Percentiles rank a stretch among this genome's conserved stretches.
Evolutionary conservation across 53 echinoderm and acorn worm genomes (phyloP).

Genomic region (Holothuria leucospilota): DNA sequence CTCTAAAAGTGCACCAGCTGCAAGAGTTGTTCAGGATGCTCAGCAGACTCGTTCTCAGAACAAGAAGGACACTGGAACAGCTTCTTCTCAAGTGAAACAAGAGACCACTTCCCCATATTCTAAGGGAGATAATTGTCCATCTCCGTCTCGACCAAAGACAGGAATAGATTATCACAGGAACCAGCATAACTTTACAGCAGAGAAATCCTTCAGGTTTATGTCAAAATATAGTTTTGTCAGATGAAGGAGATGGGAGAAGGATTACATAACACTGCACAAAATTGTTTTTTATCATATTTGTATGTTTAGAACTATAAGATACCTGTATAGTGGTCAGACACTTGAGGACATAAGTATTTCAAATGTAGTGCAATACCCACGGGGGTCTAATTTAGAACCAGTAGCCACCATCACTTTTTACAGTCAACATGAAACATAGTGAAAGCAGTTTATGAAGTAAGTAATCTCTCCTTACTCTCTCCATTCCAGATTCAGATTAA

Average conservation of each 20-base stretch:
- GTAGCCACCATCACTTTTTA: too few species aligned
- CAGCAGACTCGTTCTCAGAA: too few species aligned
- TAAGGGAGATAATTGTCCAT: background rate
- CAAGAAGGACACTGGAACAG: background rate
- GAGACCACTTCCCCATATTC: conserved; percentile 65
- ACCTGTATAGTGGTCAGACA: too few species aligned
- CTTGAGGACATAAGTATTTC: too few species aligned
- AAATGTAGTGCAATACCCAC: too few species aligned
- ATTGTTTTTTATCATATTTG: too few species aligned
- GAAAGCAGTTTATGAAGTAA: background rate
- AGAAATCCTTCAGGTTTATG: conserved; percentile 65
- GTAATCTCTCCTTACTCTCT: background rate
- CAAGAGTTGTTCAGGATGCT: background rate
- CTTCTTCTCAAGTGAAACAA: conserved; percentile 42
- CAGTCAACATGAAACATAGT: background rate
- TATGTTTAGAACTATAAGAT: too few species aligned
- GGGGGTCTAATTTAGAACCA: too few species aligned
- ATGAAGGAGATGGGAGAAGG: too few species aligned
- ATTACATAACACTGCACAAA: too few species aligned
- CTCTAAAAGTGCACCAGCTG: conserved; percentile 5
- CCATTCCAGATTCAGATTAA: conserved; percentile 25
- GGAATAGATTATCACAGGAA: background rate
- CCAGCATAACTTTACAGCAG: conserved; percentile 7
- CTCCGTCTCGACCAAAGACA: background rate
- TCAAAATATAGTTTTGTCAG: background rate